phyloP scores from a whole-genome alignment of 2,888 invertebrate genomes.

The Trissoscelio sp. region DNA sequence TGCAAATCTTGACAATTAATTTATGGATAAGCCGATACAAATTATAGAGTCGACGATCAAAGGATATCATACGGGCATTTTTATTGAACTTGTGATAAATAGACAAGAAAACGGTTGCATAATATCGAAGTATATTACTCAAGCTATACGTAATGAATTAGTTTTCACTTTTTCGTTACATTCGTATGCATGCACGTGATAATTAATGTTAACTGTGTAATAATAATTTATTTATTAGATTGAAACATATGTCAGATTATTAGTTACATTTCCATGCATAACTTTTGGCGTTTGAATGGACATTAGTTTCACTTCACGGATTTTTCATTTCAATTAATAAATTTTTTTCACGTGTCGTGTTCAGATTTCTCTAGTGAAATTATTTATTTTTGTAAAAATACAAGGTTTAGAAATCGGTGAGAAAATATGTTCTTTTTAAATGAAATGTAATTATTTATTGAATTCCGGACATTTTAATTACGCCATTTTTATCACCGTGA shows the following conservation, averaged over 20 bases:
- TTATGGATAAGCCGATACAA: conserved; percentile 14
- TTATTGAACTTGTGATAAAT: conserved; percentile 45
- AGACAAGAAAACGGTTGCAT: conserved; percentile 47
- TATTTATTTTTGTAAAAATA: not conserved
- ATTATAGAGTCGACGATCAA: conserved; percentile 14
- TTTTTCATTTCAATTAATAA: not conserved
- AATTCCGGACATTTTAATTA: too few species aligned
- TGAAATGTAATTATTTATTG: not conserved
- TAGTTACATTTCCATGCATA: conserved; percentile 20
- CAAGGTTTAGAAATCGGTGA: not conserved
- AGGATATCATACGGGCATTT: conserved; percentile 16
- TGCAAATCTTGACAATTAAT: conserved; percentile 34
- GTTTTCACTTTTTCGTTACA: conserved; percentile 58
- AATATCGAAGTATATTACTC: conserved; percentile 34
- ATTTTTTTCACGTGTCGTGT: not conserved
- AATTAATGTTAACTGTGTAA: conserved; percentile 44
- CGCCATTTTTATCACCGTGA: too few species aligned
- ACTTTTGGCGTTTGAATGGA: conserved; percentile 38
- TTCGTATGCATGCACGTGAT: conserved; percentile 26
- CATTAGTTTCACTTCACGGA: conserved; percentile 15
- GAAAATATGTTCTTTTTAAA: not conserved
- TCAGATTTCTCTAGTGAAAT: conserved; percentile 25
- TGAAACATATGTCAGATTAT: conserved; percentile 30
- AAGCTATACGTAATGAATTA: conserved; percentile 43
- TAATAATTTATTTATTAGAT: conserved; percentile 40